phyloP scores from a whole-genome alignment of 2,797 vertebrate species.

The Dicrostonyx torquatus region DNA sequence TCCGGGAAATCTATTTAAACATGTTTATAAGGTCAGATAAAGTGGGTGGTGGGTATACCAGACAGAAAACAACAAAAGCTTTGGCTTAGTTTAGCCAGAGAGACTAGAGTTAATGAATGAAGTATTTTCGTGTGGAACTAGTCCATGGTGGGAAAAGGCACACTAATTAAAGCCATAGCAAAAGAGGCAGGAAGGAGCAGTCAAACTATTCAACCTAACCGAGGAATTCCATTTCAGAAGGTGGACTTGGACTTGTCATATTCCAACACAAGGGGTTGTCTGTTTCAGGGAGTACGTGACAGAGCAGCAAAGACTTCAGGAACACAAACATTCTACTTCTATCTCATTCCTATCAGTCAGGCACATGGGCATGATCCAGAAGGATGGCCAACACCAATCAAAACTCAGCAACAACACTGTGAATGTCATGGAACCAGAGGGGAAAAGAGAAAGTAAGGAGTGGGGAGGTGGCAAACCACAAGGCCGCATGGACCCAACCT shows the following conservation, averaged over 20 bases:
- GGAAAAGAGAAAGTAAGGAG: background rate
- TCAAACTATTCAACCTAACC: background rate
- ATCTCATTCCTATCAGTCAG: background rate
- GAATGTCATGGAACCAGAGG: background rate
- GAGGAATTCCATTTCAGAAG: conserved; percentile 28
- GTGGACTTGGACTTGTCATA: background rate
- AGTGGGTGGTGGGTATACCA: conserved; percentile 63
- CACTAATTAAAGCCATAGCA: conserved; percentile 24
- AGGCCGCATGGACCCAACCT: background rate
- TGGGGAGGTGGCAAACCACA: background rate
- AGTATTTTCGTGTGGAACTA: conserved; percentile 60
- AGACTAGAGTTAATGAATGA: background rate
- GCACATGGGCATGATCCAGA: background rate
- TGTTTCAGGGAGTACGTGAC: background rate
- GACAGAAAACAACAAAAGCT: conserved; percentile 71
- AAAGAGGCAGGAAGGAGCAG: conserved; percentile 14
- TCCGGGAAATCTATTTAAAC: conserved; percentile 79
- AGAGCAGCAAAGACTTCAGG: background rate
- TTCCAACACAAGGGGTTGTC: background rate
- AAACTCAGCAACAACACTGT: background rate
- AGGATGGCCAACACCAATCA: background rate
- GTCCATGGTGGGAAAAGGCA: conserved; percentile 40
- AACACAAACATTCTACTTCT: background rate
- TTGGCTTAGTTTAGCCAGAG: conserved; percentile 12
- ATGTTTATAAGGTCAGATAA: conserved; percentile 74